Evolutionary conservation across 1,140 invertebrate species (phyloP).

Genomic region (Calycopis cecrops): DNA sequence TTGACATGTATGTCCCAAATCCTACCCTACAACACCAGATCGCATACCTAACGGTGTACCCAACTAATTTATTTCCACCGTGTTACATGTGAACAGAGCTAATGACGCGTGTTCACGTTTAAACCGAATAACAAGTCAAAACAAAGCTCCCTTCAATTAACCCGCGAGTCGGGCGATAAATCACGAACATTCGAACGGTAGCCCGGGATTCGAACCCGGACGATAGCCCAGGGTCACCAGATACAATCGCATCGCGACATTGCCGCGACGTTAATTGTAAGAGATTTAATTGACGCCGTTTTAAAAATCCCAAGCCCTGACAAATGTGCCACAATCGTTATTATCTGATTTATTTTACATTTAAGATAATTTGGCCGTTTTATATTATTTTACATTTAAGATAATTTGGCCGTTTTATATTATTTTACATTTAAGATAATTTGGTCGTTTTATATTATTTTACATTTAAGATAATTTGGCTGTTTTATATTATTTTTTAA

Average conservation of each 20-base stretch:
- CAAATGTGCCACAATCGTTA: slow-evolving; percentile 5
- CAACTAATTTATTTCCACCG: slow-evolving; percentile 8
- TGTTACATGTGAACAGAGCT: slow-evolving; percentile 25
- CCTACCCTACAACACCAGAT: slow-evolving; percentile 1
- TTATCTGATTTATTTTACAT: slow-evolving; percentile 13
- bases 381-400: too few species aligned
- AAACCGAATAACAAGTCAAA: slow-evolving; percentile 29
- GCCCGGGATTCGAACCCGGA: slow-evolving; percentile 48
- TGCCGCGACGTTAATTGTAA: slow-evolving; percentile 51
- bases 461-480: too few species aligned
- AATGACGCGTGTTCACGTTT: slow-evolving; percentile 32
- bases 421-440: too few species aligned
- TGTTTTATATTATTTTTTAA: too few species aligned
- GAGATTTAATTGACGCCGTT: slow-evolving; percentile 54
- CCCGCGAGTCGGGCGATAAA: slow-evolving; percentile 45
- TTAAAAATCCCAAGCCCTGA: slow-evolving; percentile 20
- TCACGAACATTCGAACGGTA: slow-evolving; percentile 53
- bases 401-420: too few species aligned
- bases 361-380: background rate
- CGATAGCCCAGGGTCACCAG: slow-evolving; percentile 52
- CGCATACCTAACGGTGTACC: slow-evolving; percentile 1
- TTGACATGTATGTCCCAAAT: too few species aligned
- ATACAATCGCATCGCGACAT: slow-evolving; percentile 56
- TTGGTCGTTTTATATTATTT: too few species aligned
- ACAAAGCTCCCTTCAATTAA: slow-evolving; percentile 52